Conservation (phyloP, 2,888 invertebrate species). For the Seira ritae region DNA sequence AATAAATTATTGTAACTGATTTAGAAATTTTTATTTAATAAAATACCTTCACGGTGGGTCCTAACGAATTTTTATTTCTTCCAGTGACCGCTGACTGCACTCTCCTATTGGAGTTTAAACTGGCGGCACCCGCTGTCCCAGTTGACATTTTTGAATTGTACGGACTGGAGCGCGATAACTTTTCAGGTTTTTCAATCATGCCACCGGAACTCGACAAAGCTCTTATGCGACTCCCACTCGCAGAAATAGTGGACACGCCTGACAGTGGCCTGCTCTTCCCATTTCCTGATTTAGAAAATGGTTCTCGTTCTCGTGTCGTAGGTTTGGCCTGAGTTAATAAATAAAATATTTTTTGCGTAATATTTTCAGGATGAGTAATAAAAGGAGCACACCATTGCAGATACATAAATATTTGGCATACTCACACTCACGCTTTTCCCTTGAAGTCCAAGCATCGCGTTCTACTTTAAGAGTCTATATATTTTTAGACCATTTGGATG, state of each 20-base stretch:
- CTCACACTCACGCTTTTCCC: constrained; percentile 47
- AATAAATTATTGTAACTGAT: not conserved
- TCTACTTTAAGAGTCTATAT: not conserved
- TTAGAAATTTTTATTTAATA: not conserved
- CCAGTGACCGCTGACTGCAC: constrained; percentile 42
- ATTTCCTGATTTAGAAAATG: constrained; percentile 40
- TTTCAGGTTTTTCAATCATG: constrained; percentile 34
- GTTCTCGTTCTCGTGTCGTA: constrained; percentile 28
- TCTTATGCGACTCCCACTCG: constrained; percentile 24
- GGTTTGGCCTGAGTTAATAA: constrained; percentile 43
- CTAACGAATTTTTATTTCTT: constrained; percentile 32
- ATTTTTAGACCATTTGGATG: too few relatives aligned
- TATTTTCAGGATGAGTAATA: not conserved
- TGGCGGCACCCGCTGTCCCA: not conserved
- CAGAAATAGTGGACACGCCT: constrained; percentile 31
- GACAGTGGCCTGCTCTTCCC: constrained; percentile 34
- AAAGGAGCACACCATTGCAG: not conserved
- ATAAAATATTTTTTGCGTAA: not conserved
- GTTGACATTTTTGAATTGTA: constrained; percentile 27
- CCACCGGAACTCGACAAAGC: constrained; percentile 28
- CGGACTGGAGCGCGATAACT: constrained; percentile 36
- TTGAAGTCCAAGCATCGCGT: constrained; percentile 36
- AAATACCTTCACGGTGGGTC: constrained; percentile 39
- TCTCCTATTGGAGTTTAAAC: constrained; percentile 5
- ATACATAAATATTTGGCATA: not conserved